These are phyloP conservation scores for Eristalinus aeneus DNA, from an alignment of 2,888 invertebrate species.

Conservation along the genomic window DNA sequence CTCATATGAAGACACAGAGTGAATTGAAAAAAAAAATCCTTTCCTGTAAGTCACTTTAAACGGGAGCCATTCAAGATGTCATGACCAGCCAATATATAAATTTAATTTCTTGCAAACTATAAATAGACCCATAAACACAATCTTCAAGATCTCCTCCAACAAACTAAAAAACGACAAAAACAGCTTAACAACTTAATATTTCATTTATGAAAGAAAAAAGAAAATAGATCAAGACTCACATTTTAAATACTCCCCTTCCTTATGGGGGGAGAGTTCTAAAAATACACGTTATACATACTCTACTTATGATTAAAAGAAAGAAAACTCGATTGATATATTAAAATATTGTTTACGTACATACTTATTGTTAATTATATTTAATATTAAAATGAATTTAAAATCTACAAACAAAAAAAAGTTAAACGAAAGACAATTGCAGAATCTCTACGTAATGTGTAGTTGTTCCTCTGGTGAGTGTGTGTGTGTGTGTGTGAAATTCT, in stretches of 20 bases:
- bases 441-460: slow-evolving; percentile 59
- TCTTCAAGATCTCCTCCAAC: not conserved
- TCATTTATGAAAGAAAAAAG: slow-evolving; percentile 14
- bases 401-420: slow-evolving; percentile 64
- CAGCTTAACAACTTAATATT: not conserved
- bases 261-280: slow-evolving; percentile 17
- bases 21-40: too few species aligned
- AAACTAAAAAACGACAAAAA: not conserved
- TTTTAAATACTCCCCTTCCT: slow-evolving; percentile 20
- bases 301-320: slow-evolving; percentile 46
- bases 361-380: slow-evolving; percentile 60
- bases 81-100: not conserved
- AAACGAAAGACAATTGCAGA: slow-evolving; percentile 66
- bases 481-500: slow-evolving; percentile 25
- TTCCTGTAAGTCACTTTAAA: too few species aligned
- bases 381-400: slow-evolving; percentile 63
- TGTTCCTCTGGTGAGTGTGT: slow-evolving; percentile 28
- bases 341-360: slow-evolving; percentile 65
- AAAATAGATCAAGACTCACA: slow-evolving; percentile 24
- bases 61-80: too few species aligned
- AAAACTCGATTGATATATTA: slow-evolving; percentile 58
- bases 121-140: not conserved
- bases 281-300: slow-evolving; percentile 49
- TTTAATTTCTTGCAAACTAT: too few species aligned
- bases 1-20: too few species aligned